Evolutionary conservation across 2,113 vertebrate species (phyloP).

Genomic region (Otocyon megalotis): DNA sequence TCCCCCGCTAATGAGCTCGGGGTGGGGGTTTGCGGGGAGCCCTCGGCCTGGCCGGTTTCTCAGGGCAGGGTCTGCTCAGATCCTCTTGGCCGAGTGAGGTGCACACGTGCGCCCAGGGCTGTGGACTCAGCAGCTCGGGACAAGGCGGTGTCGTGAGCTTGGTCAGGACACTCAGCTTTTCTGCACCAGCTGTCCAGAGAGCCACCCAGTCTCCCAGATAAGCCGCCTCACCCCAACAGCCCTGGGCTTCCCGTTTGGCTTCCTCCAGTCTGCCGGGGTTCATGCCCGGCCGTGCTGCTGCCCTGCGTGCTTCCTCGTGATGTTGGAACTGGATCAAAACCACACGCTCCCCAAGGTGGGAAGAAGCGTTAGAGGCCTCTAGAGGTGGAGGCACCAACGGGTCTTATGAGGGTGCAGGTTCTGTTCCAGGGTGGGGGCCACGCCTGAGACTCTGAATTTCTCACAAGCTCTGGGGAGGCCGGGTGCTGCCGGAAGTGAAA

Average conservation of each 20-base stretch:
- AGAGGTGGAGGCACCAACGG: not conserved
- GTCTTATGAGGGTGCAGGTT: not conserved
- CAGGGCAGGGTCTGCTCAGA: not conserved
- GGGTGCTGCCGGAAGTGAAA: accelerated
- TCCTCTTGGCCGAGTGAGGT: accelerated
- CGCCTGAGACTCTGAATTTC: not conserved
- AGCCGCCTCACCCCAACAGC: not conserved
- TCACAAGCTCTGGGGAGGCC: not conserved
- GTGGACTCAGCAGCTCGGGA: not conserved
- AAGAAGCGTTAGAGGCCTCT: accelerated
- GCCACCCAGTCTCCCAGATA: accelerated
- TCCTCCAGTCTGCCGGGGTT: not conserved
- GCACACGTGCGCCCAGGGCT: accelerated
- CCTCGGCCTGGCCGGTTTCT: accelerated
- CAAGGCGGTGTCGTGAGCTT: accelerated
- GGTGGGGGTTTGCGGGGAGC: too few species aligned
- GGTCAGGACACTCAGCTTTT: not conserved
- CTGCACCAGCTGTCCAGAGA: not conserved
- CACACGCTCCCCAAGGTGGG: accelerated
- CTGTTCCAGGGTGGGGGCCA: not conserved
- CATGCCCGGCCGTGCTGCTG: accelerated
- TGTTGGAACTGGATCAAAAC: not conserved
- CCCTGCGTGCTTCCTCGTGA: not conserved
- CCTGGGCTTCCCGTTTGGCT: not conserved
- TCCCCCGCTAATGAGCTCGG: accelerated